Evolutionary conservation across 2,888 invertebrate genomes (phyloP).

Genomic region (Ophioninae sp.): DNA sequence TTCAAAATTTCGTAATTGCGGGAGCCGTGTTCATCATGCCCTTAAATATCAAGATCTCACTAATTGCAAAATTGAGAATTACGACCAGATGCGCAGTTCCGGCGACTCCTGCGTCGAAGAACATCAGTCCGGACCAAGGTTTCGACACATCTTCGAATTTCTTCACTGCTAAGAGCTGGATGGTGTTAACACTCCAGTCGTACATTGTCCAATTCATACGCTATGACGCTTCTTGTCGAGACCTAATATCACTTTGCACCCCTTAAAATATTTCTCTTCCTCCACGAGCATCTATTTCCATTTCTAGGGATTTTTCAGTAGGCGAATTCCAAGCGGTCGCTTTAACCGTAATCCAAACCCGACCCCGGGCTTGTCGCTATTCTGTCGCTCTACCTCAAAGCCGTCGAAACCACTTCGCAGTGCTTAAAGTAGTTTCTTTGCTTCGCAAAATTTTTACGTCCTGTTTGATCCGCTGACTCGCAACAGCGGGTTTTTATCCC

Average conservation of each 20-base stretch:
- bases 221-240: neutral
- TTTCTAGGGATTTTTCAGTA: neutral
- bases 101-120: neutral
- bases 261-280: conserved; percentile 8
- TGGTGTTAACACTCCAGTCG: neutral
- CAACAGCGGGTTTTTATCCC: neutral
- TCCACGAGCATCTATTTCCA: conserved; percentile 13
- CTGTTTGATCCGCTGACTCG: neutral
- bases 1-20: too few species aligned
- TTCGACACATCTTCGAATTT: neutral
- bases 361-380: neutral
- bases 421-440: neutral
- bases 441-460: neutral
- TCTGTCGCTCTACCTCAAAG: neutral
- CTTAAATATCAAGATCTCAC: too few species aligned
- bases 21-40: too few species aligned
- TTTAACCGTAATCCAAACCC: neutral
- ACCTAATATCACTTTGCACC: conserved; percentile 33
- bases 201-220: neutral
- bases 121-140: neutral
- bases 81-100: neutral
- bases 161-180: neutral
- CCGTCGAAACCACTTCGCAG: neutral
- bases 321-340: neutral
- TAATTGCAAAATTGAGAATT: too few species aligned